Evolutionary conservation across 64 coral and sea anemone genomes (phyloP), one percentile per base, ranked within the genome.

Genomic region (Actinia tenebrosa): DNA sequence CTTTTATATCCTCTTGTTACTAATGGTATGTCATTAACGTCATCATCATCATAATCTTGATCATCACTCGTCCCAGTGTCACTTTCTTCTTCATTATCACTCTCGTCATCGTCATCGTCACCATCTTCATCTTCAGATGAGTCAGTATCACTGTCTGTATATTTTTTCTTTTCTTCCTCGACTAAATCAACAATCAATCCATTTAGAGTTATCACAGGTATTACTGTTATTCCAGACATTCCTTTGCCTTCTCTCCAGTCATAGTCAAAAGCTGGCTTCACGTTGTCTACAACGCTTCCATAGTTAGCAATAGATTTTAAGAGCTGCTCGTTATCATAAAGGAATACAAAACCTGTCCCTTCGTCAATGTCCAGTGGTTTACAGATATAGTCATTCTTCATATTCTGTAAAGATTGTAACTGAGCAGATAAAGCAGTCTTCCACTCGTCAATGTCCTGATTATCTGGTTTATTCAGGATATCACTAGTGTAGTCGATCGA

Each of bases 401-500:
- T 81, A n/a, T 25, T 53, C 18, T 81, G 43, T 20, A 81, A 45
- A 19, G 16, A 53, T 16, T 52, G 16, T 81, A 81, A 50, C 44
- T 81, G 79, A 53, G 16, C 18, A 9, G 10, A 16, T 81, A 81
- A 10, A 53, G 79, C 79, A 47, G 6, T 50, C 14, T 81, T 81
- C 79, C 79, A 81, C 79, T 81, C 79, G 5, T 53, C 79, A 18
- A 81, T 81, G 16, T 81, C 79, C 17, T 45, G 79, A 20, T 81
- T 53, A 45, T 81, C 22, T 53, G 79, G 7, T 50, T 23, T 81
- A 53, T 81, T 81, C 22, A 81, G 25, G 0, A 52, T 26, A 53
- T 81, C 79, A 26, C 79, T 81, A 4, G 79, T 81, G 79, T 81
- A 81, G 22, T 81, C 79, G 22, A 81, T 81, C 16, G 79, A 50